Evolutionary conservation across 2,888 invertebrate species (phyloP), one percentile per base, ranked within the genome.

Genomic region (Euclidia mi): DNA sequence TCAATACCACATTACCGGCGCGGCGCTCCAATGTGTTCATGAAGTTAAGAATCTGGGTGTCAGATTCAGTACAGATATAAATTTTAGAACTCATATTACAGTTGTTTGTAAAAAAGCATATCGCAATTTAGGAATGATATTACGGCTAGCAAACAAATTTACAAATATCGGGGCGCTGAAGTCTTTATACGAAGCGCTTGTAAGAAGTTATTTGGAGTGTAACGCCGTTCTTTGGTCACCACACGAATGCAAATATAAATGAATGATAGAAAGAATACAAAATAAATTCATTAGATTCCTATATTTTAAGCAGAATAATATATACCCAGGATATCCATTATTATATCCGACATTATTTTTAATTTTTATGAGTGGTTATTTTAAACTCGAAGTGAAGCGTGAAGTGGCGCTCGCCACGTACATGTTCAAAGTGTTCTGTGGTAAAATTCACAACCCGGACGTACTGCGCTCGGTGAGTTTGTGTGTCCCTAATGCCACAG

Each of bases 81-180:
- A 34, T 12, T 45, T 45, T 28, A 18, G 35, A 2, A 11, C 3
- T 1, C 45, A 45, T 25, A 18, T 45, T 3, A 11, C 4, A 1
- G n/a, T 14, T 2, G 35, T 45, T 14, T 45, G 35, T 14, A 45
- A 35, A 9, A 45, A 45, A 18, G 45, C 45, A 3, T 45, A 45
- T 28, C 45, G 45, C 0, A 34, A 45, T 14, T 35, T 34, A 20
- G 45, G 45, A 3, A 11, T 45, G 10, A 1, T 45, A 4, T 18
- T 45, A 14, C 34, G 45, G 0, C 35, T 14, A 3, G 34, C 35
- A 2, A 45, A 45, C 12, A 2, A 28, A 4, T 45, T 45, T 17
- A 45, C 20, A 1, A 45, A 45, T 12, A 25, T 45, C 0, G 9
- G 35, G 1, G 45, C 45, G 9, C 10, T 45, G 9, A 45, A 6